Evolutionary conservation across 2,888 invertebrate species (phyloP), one percentile per base, ranked within the genome.

Genomic region (Dynastes grantii): DNA sequence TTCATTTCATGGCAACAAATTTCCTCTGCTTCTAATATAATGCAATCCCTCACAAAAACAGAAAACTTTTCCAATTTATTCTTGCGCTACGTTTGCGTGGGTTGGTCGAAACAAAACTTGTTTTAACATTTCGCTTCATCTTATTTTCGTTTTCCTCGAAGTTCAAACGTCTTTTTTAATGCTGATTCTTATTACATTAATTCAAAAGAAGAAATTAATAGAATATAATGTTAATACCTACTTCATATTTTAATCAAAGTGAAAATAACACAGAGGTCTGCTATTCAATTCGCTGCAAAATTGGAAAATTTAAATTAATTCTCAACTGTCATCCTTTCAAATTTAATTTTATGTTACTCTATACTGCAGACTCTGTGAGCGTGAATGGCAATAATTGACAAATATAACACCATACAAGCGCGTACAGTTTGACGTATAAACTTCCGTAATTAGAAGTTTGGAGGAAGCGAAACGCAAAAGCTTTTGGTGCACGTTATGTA

Each of bases 21-120:
- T 70, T 29, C 16, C 70, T 5, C 51, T 40, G 53, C 40, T 53
- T 53, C 16, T 13, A 27, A 70, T 27, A 70, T 29, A 29, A 51
- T 53, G 53, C 53, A 51, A 40, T 53, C 29, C 27, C 27, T 6
- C 16, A 27, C 8, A 13, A 51, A 67, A 32, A 16, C 22, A 4
- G 53, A 53, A 67, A 70, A 70, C 70, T 70, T 70, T 70, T 29
- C 32, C 70, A 70, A 70, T 70, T 70, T 70, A 70, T 51, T n/a
- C 53, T 51, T 32, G 11, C 32, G 53, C 11, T 13, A 16, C 9
- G 22, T 67, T 16, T 27, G 13, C 22, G 49, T 27, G 8, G 29
- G 64, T 55, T 40, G 40, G 6, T 9, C 5, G 40, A 55, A 55
- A 16, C 3, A 61, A 63, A 63, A 5, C 16, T 22, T 22, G n/a